phyloP scores from a whole-genome alignment of 1,140 invertebrate genomes.

The Calliopsis andreniformis region DNA sequence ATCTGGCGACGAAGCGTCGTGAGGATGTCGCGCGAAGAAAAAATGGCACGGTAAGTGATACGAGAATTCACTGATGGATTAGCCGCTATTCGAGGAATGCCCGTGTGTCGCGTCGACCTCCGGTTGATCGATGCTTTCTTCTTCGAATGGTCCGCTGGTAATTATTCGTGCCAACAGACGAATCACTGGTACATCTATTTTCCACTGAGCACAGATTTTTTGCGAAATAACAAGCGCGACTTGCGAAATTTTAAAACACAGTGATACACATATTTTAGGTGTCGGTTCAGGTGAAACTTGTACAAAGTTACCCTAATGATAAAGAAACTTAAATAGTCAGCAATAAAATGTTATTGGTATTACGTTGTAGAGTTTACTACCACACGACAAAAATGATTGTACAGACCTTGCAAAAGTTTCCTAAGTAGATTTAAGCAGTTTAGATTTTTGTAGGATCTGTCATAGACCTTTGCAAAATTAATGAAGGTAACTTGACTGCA shows the following conservation, averaged over 20 bases:
- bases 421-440: no score
- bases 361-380: no score
- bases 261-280: neutral
- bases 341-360: no score
- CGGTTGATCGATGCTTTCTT: constrained; percentile 58
- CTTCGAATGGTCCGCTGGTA: constrained; percentile 25
- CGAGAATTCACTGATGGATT: constrained; percentile 63
- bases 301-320: no score
- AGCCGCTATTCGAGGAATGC: constrained; percentile 64
- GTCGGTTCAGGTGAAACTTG: no score
- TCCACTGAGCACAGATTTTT: neutral
- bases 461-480: no score
- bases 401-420: no score
- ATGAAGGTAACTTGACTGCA: no score
- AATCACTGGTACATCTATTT: constrained; percentile 11
- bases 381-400: no score
- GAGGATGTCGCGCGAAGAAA: constrained; percentile 15
- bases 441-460: no score
- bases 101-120: constrained; percentile 23
- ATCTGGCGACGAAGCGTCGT: constrained; percentile 56
- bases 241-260: constrained; percentile 8
- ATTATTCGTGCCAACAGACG: constrained; percentile 36
- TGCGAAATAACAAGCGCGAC: constrained; percentile 21
- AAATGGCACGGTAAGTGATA: constrained; percentile 48
- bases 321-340: no score